Evolutionary conservation across 2,113 vertebrate genomes (phyloP).

Genomic region (Baryphthengus martii): DNA sequence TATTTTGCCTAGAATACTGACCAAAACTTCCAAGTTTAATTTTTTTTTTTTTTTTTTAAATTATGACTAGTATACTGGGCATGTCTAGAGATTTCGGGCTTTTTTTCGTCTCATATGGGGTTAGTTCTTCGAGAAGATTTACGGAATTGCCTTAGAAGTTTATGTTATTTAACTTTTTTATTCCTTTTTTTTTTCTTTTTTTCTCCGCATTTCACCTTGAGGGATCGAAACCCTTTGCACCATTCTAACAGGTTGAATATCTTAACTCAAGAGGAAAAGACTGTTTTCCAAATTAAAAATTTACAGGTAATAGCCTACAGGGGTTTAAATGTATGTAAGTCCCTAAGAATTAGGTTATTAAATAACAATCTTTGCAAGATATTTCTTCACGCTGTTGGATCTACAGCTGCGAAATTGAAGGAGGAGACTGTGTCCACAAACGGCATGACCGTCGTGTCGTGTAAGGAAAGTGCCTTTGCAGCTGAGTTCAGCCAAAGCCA

Average conservation of each 20-base stretch:
- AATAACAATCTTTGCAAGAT: not conserved
- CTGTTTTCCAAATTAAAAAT: not conserved
- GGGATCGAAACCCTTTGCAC: not conserved
- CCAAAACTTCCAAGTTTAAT: slow-evolving; percentile 57
- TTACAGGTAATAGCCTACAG: not conserved
- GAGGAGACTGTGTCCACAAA: not conserved
- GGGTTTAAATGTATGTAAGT: not conserved
- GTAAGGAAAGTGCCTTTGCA: not conserved
- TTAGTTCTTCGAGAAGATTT: not conserved
- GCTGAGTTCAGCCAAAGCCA: not conserved
- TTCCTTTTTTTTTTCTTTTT: not conserved
- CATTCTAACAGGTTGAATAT: not conserved
- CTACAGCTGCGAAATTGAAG: not conserved
- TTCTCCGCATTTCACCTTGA: not conserved
- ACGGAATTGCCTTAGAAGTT: not conserved
- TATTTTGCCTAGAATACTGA: slow-evolving; percentile 73
- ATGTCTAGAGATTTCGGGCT: not conserved
- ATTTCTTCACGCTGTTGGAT: not conserved
- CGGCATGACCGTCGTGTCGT: not conserved
- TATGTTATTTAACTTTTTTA: not conserved
- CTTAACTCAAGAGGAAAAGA: not conserved
- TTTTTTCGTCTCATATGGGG: not conserved
- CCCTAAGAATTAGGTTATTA: not conserved
- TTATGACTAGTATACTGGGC: not conserved
- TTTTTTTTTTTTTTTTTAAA: not conserved